These are phyloP conservation scores for Phrynosoma platyrhinos DNA, from an alignment of 2,113 vertebrate species.

Conservation along the genomic window DNA sequence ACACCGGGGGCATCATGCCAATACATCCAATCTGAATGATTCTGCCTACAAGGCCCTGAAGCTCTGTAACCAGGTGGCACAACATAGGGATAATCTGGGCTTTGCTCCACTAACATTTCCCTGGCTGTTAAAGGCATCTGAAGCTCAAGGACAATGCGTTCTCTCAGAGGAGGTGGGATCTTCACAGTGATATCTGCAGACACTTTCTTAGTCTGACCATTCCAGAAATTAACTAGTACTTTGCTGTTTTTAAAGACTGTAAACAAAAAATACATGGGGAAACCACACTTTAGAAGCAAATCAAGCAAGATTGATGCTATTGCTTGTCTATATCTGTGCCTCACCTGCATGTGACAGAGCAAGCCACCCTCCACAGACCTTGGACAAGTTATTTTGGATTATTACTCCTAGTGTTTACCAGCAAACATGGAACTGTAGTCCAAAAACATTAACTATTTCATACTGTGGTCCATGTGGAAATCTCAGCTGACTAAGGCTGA, in stretches of 20 bases:
- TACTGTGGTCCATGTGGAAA: not conserved
- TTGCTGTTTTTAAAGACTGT: conserved; percentile 40
- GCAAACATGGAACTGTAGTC: not conserved
- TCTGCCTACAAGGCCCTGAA: conserved; percentile 27
- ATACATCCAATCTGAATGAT: not conserved
- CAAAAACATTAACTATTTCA: not conserved
- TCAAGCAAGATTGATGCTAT: not conserved
- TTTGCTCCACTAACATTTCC: conserved; percentile 68
- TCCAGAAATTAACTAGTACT: conserved; percentile 77
- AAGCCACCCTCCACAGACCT: not conserved
- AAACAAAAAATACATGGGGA: not conserved
- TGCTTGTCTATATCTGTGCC: not conserved
- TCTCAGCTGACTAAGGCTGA: not conserved
- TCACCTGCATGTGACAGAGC: not conserved
- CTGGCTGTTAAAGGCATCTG: conserved; percentile 74
- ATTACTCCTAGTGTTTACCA: not conserved
- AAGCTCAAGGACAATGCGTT: conserved; percentile 73
- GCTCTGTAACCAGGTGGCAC: conserved; percentile 62
- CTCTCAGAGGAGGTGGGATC: conserved; percentile 57
- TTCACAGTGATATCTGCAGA: conserved; percentile 51
- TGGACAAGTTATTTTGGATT: not conserved
- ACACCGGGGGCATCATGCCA: not conserved
- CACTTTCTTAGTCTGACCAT: conserved; percentile 71
- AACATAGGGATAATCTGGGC: conserved; percentile 58
- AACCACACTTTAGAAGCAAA: conserved; percentile 26